phyloP scores from a whole-genome alignment of 2,888 invertebrate genomes.

The Andrena bucephala region DNA sequence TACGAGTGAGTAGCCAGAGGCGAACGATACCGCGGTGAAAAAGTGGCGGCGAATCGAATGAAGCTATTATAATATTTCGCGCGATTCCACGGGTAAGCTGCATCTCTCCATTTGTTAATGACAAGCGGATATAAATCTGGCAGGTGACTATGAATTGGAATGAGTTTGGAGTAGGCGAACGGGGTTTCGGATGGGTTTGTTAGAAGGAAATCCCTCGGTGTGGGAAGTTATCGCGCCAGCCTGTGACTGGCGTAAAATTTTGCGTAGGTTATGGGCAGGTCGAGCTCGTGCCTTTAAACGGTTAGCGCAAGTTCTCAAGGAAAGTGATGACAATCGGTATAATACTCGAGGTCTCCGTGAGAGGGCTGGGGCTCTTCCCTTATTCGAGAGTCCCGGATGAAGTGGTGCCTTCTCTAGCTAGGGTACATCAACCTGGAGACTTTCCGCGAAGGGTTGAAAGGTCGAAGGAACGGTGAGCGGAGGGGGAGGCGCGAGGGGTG shows the following conservation, averaged over 20 bases:
- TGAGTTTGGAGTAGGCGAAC: too few relatives aligned
- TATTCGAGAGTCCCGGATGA: constrained; percentile 60
- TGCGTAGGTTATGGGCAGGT: constrained; percentile 35
- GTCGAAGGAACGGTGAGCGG: constrained; percentile 34
- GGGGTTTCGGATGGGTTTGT: too few relatives aligned
- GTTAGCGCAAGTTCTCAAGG: constrained; percentile 45
- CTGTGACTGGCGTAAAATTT: constrained; percentile 28
- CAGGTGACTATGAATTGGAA: too few relatives aligned
- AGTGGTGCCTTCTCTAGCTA: constrained; percentile 51
- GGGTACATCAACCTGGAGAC: constrained; percentile 65
- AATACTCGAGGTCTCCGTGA: constrained; percentile 49
- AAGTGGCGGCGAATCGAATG: not conserved
- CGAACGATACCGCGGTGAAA: constrained; percentile 28
- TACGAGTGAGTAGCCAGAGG: constrained; percentile 75
- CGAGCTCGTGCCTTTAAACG: constrained; percentile 38
- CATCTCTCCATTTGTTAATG: not conserved
- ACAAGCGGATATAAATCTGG: not conserved
- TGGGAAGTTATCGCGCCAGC: not conserved
- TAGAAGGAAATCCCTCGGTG: too few relatives aligned
- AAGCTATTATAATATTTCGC: not conserved
- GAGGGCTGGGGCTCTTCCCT: constrained; percentile 47
- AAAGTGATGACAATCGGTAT: constrained; percentile 71
- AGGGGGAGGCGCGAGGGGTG: constrained; percentile 41
- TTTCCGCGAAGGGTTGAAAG: constrained; percentile 61
- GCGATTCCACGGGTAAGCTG: not conserved